Evolutionary conservation across 2,113 vertebrate genomes (phyloP), one percentile per base, ranked within the genome.

Genomic region (Crotalus viridis): DNA sequence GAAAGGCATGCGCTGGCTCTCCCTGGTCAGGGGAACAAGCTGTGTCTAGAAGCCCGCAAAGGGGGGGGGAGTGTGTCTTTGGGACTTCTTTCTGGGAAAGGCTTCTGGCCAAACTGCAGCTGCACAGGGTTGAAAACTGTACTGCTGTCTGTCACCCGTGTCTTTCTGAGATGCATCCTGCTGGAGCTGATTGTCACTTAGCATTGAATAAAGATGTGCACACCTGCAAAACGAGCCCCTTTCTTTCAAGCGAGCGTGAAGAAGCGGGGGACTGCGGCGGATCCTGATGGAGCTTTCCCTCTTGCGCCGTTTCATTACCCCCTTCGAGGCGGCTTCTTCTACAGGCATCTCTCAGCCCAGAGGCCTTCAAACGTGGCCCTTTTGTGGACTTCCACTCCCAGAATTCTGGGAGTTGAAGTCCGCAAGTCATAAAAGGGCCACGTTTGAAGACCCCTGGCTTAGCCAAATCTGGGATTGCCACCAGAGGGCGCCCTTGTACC

Each of bases 221-320:
- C 22, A 24, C 21, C 12, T 13, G 48, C 48, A 43, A 6, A 87
- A 8, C 13, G 26, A 28, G 24, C 5, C 0, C 13, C 12, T 22
- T 87, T 28, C 22, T 87, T 87, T 87, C 48, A 3, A 3, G 13
- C 5, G 1, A 52, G 46, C 5, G 1, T 26, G 24, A 28, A 87
- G 12, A 2, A 33, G n/a, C 64, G 2, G 13, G 64, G n/a, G n/a
- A 3, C n/a, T 0, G 13, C 0, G 3, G n/a, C 0, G 5, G 13
- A 5, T 74, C 69, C 69, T 19, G 69, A 8, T 1, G n/a, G 26
- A 64, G 59, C 0, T 2, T 39, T n/a, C 10, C 1, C 1, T 13
- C 28, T n/a, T 5, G 28, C 12, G 4, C 64, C 0, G 2, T 69
- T 69, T 69, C 64, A 2, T 15, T 69, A 28, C 28, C 12, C 61